These are phyloP conservation scores for Parapsyche elsis DNA, from an alignment of 1,140 invertebrate genomes.

Conservation along the genomic window DNA sequence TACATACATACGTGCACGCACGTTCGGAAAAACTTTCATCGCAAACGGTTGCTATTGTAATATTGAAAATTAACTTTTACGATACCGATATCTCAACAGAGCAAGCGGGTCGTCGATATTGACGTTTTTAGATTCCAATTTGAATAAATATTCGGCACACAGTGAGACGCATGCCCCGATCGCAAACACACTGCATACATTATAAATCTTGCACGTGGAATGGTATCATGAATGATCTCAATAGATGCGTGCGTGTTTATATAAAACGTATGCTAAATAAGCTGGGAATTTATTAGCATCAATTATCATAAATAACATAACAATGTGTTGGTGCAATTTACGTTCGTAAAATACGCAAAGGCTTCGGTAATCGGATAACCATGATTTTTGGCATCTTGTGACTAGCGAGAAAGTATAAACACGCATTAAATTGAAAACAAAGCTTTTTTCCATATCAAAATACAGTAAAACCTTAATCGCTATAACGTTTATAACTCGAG, in stretches of 20 bases:
- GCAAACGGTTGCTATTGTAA: not conserved
- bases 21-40: too few relatives aligned
- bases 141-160: not conserved
- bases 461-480: too few relatives aligned
- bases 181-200: not conserved
- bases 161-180: not conserved
- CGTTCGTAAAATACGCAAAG: too few relatives aligned
- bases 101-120: not conserved
- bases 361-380: too few relatives aligned
- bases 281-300: constrained; percentile 21
- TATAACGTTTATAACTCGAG: too few relatives aligned
- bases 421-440: too few relatives aligned
- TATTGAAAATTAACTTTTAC: not conserved
- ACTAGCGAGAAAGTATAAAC: too few relatives aligned
- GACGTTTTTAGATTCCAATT: not conserved
- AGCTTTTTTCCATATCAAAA: too few relatives aligned
- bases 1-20: too few relatives aligned
- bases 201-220: constrained; percentile 7
- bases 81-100: not conserved
- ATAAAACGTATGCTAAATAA: constrained; percentile 24
- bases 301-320: constrained; percentile 29
- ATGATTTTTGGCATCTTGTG: too few relatives aligned
- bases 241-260: constrained; percentile 18
- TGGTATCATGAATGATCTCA: constrained; percentile 9
- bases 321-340: not conserved